phyloP scores from a whole-genome alignment of 2,888 invertebrate species.

The Laspeyria flexula region DNA sequence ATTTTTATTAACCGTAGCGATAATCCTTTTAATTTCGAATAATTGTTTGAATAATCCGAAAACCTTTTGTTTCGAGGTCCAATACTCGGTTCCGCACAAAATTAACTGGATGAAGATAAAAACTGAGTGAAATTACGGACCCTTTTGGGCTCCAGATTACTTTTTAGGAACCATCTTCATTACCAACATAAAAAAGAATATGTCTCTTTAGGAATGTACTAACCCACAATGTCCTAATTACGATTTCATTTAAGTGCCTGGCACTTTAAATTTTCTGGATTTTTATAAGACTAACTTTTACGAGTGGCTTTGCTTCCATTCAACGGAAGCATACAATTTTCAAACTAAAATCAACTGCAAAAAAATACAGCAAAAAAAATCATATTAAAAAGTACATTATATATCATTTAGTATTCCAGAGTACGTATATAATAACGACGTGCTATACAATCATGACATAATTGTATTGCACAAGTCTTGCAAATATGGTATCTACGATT shows the following conservation, averaged over 20 bases:
- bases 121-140: slow-evolving; percentile 41
- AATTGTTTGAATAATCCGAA: slow-evolving; percentile 42
- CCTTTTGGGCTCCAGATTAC: slow-evolving; percentile 43
- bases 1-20: slow-evolving; percentile 13
- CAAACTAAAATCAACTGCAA: no score
- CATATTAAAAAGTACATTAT: no score
- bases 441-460: no score
- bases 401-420: no score
- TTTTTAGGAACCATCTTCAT: slow-evolving; percentile 45
- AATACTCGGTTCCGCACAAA: slow-evolving; percentile 26
- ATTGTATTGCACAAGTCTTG: no score
- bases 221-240: slow-evolving; percentile 20
- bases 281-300: neutral
- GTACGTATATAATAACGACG: no score
- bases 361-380: no score
- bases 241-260: slow-evolving; percentile 31
- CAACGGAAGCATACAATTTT: no score
- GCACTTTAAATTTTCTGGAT: slow-evolving; percentile 31
- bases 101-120: slow-evolving; percentile 52
- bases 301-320: neutral
- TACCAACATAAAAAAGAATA: slow-evolving; percentile 39
- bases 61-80: slow-evolving; percentile 19
- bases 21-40: slow-evolving; percentile 42
- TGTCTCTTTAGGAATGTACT: slow-evolving; percentile 24
- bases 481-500: no score